A percentile compares a stretch with the other conserved stretches of the same genome.
phyloP scores from a whole-genome alignment of 1,140 invertebrate species.

The Dendroctonus valens region DNA sequence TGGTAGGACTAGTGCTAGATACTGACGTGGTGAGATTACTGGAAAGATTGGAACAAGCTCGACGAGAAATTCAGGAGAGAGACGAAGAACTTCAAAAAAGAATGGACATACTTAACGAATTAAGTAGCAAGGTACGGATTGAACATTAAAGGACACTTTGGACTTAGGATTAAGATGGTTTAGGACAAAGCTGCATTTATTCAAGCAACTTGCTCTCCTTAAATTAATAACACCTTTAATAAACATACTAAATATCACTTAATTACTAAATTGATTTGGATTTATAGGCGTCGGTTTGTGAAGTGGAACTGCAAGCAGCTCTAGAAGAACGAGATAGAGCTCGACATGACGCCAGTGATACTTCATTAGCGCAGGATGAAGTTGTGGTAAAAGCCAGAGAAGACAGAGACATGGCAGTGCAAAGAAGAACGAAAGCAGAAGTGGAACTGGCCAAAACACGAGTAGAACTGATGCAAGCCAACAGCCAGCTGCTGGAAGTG shows the following conservation, averaged over 20 bases:
- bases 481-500: conserved; percentile 90
- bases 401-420: conserved; percentile 83
- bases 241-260: conserved; percentile 1
- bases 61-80: conserved; percentile 69
- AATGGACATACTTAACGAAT: conserved; percentile 73
- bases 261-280: not conserved
- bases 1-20: conserved; percentile 68
- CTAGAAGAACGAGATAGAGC: conserved; percentile 80
- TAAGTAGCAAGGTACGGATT: conserved; percentile 70
- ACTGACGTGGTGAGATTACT: conserved; percentile 74
- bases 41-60: conserved; percentile 75
- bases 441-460: conserved; percentile 83
- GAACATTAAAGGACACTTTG: not conserved
- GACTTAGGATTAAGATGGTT: too few relatives aligned
- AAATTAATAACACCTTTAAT: not conserved
- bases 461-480: conserved; percentile 88
- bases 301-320: conserved; percentile 76
- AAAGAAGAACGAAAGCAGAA: conserved; percentile 82
- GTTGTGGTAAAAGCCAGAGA: conserved; percentile 77
- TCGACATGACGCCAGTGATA: conserved; percentile 68
- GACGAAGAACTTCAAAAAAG: conserved; percentile 78
- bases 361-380: conserved; percentile 71
- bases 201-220: too few relatives aligned
- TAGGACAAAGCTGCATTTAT: too few relatives aligned
- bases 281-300: conserved; percentile 69